Conservation (phyloP, 1,140 invertebrate species). For the Elysia chlorotica region DNA sequence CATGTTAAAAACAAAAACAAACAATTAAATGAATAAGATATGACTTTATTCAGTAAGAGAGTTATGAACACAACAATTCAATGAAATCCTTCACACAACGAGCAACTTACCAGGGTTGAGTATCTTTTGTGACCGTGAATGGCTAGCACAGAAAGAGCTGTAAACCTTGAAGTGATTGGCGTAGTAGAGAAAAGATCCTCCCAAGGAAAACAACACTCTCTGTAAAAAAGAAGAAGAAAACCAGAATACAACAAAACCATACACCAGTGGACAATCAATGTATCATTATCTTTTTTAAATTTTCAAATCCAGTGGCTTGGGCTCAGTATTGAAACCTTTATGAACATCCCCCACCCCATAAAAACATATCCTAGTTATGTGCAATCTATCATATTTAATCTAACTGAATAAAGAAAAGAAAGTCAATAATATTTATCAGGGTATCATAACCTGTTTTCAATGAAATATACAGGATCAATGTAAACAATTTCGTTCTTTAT, state of each 20-base stretch:
- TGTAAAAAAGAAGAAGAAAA: conserved; percentile 55
- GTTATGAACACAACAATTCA: too few species aligned
- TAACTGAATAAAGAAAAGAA: too few species aligned
- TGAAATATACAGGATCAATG: too few species aligned
- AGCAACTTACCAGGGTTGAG: conserved; percentile 88
- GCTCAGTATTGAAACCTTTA: background rate
- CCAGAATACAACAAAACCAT: too few species aligned
- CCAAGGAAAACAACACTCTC: conserved; percentile 94
- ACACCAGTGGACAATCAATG: too few species aligned
- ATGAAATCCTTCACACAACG: background rate
- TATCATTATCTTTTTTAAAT: background rate
- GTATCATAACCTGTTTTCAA: too few species aligned
- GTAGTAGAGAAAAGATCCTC: conserved; percentile 95
- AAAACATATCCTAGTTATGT: background rate
- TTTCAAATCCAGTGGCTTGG: background rate
- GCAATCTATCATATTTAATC: too few species aligned
- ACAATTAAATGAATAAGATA: too few species aligned
- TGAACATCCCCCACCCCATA: background rate
- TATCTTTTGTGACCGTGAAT: conserved; percentile 98
- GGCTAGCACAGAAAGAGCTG: conserved; percentile 97
- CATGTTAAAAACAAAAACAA: too few species aligned
- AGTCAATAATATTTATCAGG: too few species aligned
- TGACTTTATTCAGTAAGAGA: too few species aligned
- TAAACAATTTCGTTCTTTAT: too few species aligned
- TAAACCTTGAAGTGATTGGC: conserved; percentile 99